phyloP scores from a whole-genome alignment of 2,797 vertebrate genomes.

The Gobionotothen gibberifrons region DNA sequence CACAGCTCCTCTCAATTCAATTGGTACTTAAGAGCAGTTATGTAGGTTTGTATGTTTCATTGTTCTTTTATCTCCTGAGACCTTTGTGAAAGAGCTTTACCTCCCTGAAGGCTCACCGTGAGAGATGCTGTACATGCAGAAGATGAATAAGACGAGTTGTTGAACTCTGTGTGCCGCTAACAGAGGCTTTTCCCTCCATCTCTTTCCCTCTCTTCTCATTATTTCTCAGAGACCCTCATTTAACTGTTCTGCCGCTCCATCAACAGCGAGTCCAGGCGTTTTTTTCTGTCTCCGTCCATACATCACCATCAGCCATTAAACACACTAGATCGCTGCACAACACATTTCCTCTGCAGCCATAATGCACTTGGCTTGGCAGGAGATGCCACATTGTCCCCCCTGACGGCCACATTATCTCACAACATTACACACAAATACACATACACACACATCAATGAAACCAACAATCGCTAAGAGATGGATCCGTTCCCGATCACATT shows the following conservation, averaged over 20 bases:
- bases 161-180: conserved; percentile 2
- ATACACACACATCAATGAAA: conserved; percentile 23
- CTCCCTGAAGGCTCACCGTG: background rate
- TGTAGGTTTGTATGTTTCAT: conserved; percentile 4
- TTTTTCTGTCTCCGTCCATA: conserved; percentile 28
- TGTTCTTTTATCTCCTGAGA: background rate
- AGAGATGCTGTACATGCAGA: background rate
- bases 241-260: conserved; percentile 30
- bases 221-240: conserved; percentile 17
- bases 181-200: background rate
- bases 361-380: conserved; percentile 41
- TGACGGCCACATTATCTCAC: conserved; percentile 34
- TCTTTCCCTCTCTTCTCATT: conserved; percentile 7
- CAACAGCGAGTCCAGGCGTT: background rate
- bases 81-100: background rate
- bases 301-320: conserved; percentile 40
- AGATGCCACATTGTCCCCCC: conserved; percentile 44
- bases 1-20: background rate
- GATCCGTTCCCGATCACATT: conserved; percentile 44
- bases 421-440: conserved; percentile 53
- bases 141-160: conserved; percentile 9
- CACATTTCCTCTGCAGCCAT: conserved; percentile 44
- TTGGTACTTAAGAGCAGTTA: background rate
- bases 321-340: conserved; percentile 29
- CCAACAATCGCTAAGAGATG: conserved; percentile 16